Evolutionary conservation across 2,113 vertebrate genomes (phyloP).

Genomic region (Xenopus laevis): DNA sequence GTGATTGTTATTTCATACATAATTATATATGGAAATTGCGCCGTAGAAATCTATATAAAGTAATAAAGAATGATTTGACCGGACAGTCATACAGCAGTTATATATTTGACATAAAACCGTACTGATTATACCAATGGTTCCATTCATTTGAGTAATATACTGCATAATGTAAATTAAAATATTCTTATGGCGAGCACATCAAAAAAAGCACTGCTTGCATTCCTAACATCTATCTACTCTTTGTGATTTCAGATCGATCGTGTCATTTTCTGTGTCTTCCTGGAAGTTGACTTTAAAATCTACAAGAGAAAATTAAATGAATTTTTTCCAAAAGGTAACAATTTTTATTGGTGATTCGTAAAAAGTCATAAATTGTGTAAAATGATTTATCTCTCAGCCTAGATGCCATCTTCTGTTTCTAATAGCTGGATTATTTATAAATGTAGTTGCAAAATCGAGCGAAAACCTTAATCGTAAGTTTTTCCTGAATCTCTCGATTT

Average conservation of each 20-base stretch:
- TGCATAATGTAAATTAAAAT: constrained; percentile 15
- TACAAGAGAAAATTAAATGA: constrained; percentile 93
- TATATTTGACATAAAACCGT: constrained; percentile 23
- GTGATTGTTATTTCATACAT: constrained; percentile 27
- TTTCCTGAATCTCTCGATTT: too few relatives aligned
- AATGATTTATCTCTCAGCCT: too few relatives aligned
- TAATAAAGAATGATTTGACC: constrained; percentile 14
- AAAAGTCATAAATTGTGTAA: too few relatives aligned
- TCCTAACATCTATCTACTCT: constrained; percentile 46
- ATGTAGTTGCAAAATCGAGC: too few relatives aligned
- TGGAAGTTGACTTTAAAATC: constrained; percentile 92
- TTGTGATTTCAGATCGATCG: constrained; percentile 80
- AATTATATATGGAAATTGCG: constrained; percentile 19
- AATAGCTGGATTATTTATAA: too few relatives aligned
- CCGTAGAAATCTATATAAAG: constrained; percentile 12
- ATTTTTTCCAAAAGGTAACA: constrained; percentile 81
- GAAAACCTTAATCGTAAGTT: too few relatives aligned
- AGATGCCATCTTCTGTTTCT: too few relatives aligned
- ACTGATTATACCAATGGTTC: constrained; percentile 5
- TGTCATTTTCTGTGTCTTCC: constrained; percentile 96
- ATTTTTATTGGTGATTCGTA: too few relatives aligned
- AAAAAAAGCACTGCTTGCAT: background rate
- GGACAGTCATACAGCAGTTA: constrained; percentile 13
- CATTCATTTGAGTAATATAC: background rate
- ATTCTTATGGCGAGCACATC: constrained; percentile 29